Evolutionary conservation across 2,888 invertebrate genomes (phyloP), one percentile per base, ranked within the genome.

Genomic region (Cheilosia impressa): DNA sequence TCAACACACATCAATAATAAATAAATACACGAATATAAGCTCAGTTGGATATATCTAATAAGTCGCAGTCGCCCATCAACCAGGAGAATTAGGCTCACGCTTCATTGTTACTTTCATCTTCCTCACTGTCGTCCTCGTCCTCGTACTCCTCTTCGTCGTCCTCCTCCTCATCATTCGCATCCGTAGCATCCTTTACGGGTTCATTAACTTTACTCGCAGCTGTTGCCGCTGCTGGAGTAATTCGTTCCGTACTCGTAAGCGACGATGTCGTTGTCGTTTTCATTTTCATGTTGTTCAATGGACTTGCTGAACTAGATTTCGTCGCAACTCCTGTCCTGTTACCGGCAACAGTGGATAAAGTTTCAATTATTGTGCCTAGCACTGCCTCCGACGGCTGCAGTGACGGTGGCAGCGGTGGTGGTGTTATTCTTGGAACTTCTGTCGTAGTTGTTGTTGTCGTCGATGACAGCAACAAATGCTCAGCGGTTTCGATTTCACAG

Each of bases 401-500:
- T n/a, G 34, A 58, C 17, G 57, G n/a, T n/a, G 60, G 41, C 63
- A 73, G 27, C 22, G 90, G 88, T 24, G 91, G 91, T 19, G 91
- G 91, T 5, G 91, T 91, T 81, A 91, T 91, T 60, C 90, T 89
- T 41, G 91, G 90, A n/a, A 90, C 89, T 45, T 88, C 77, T 82
- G 90, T 89, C 27, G 91, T 91, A 45, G 91, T 91, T 17, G 65
- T 60, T 13, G 38, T 27, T 15, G 53, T 45, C 22, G 43, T 31
- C 13, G 60, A 45, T 57, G 78, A 58, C 58, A 79, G 10, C 69
- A 91, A 66, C 87, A 91, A 73, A 83, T 91, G 91, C 73, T 91
- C 91, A 79, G 91, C 91, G 43, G 93, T 88, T 72, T 71, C 79
- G 47, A 94, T 93, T 92, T 97, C 96, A 89, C 97, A 97, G 87